Conservation (phyloP, 2,797 vertebrate species). For the Smutsia gigantea region DNA sequence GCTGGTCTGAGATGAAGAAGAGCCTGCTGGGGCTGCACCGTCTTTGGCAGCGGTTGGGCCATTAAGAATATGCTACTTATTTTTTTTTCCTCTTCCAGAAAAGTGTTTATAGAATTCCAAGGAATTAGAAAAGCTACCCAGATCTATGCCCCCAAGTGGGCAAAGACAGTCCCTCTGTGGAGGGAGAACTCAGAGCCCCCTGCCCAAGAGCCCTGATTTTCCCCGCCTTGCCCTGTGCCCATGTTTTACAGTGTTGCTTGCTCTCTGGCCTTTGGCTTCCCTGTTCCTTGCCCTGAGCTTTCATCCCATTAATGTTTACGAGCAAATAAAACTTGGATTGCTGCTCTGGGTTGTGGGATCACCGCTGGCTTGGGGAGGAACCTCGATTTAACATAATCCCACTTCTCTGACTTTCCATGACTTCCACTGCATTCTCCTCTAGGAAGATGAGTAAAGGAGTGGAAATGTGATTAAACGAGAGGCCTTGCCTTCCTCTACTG, state of each 20-base stretch:
- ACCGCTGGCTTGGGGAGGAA: conserved; percentile 21
- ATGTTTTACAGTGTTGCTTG: fast-evolving
- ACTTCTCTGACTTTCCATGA: neutral
- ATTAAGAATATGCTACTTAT: neutral
- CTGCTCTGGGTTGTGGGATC: conserved; percentile 56
- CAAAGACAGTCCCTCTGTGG: neutral
- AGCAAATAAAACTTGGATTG: conserved; percentile 78
- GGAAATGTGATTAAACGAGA: neutral
- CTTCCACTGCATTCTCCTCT: neutral
- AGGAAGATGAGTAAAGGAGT: neutral
- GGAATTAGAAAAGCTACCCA: neutral
- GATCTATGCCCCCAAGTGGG: neutral
- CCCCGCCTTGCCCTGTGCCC: neutral
- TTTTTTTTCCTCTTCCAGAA: neutral
- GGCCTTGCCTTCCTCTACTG: fast-evolving
- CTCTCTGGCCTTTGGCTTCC: conserved; percentile 53
- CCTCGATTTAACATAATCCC: conserved; percentile 34
- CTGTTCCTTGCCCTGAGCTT: conserved; percentile 46
- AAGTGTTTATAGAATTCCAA: neutral
- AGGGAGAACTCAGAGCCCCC: neutral
- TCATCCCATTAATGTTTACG: conserved; percentile 77
- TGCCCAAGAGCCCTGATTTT: neutral
- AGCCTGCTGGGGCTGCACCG: neutral
- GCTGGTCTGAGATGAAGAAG: neutral
- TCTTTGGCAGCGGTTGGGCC: neutral